Percentiles rank a stretch among this genome's conserved stretches.
Evolutionary conservation across 1,140 invertebrate genomes (phyloP).

Genomic region (Neelides sp.): DNA sequence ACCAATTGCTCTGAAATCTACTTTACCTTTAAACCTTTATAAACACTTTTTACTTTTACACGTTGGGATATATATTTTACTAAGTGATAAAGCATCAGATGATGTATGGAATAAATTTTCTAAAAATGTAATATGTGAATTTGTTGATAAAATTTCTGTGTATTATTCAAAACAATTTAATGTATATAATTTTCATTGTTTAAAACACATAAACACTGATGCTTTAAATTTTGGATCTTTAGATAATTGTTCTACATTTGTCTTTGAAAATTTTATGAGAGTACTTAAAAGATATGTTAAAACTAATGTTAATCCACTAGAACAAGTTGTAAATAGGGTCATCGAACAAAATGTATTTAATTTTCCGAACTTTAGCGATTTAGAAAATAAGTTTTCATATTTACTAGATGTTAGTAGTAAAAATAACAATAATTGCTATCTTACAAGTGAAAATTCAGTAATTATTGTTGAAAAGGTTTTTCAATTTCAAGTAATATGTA

Average conservation of each 20-base stretch:
- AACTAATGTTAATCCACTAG: conserved; percentile 1
- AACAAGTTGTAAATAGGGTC: conserved; percentile 5
- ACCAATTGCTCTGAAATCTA: conserved; percentile 10
- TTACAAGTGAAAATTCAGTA: no score
- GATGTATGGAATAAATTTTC: background rate
- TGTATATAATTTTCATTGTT: conserved; percentile 38
- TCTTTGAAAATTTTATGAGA: conserved; percentile 35
- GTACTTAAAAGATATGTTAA: conserved; percentile 27
- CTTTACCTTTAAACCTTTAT: conserved; percentile 7
- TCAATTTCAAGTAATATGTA: no score
- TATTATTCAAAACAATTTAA: conserved; percentile 31
- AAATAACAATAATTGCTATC: no score
- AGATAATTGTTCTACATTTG: conserved; percentile 34
- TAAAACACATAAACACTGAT: conserved; percentile 36
- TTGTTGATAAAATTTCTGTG: conserved; percentile 34
- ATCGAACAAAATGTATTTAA: background rate
- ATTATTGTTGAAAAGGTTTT: no score
- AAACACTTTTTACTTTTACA: conserved; percentile 16
- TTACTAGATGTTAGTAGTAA: no score
- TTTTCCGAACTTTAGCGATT: no score
- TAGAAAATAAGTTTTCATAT: no score
- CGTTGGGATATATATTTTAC: conserved; percentile 26
- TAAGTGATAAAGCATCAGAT: background rate
- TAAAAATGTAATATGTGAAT: conserved; percentile 29
- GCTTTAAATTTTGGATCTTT: conserved; percentile 32